Percentiles rank a stretch among this genome's conserved stretches.
phyloP scores from a whole-genome alignment of 1,140 invertebrate genomes.

The Tetraneura akinire region DNA sequence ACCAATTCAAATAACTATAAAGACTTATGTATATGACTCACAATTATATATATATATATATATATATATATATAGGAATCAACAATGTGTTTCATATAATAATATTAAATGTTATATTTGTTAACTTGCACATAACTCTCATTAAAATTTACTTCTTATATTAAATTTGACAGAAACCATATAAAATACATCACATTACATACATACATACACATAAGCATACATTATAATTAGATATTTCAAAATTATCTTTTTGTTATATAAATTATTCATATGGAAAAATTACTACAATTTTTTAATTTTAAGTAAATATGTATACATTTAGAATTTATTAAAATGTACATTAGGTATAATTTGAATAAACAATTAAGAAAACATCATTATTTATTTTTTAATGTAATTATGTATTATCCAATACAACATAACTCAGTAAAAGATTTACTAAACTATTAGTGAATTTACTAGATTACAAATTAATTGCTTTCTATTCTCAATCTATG shows the following conservation, averaged over 20 bases:
- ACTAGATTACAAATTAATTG: too few relatives aligned
- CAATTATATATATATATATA: too few relatives aligned
- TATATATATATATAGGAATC: too few relatives aligned
- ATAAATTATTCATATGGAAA: background rate
- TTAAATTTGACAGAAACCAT: background rate
- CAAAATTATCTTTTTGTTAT: background rate
- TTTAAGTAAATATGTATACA: background rate
- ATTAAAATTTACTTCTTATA: background rate
- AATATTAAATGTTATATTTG: background rate
- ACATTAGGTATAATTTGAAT: background rate
- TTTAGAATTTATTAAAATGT: background rate
- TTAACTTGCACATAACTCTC: background rate
- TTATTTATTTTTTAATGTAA: background rate
- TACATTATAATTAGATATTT: background rate
- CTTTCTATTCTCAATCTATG: too few relatives aligned
- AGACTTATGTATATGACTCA: too few relatives aligned
- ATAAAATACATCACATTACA: conserved; percentile 2
- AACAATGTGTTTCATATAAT: too few relatives aligned
- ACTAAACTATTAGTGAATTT: too few relatives aligned
- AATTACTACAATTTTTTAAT: background rate
- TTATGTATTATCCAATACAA: too few relatives aligned
- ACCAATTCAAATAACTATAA: too few relatives aligned
- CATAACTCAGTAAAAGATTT: too few relatives aligned
- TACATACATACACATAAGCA: conserved; percentile 35
- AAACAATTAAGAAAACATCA: background rate